Percentiles rank a stretch among this genome's conserved stretches.
phyloP scores from a whole-genome alignment of 1,140 invertebrate species.

The Pantala flavescens region DNA sequence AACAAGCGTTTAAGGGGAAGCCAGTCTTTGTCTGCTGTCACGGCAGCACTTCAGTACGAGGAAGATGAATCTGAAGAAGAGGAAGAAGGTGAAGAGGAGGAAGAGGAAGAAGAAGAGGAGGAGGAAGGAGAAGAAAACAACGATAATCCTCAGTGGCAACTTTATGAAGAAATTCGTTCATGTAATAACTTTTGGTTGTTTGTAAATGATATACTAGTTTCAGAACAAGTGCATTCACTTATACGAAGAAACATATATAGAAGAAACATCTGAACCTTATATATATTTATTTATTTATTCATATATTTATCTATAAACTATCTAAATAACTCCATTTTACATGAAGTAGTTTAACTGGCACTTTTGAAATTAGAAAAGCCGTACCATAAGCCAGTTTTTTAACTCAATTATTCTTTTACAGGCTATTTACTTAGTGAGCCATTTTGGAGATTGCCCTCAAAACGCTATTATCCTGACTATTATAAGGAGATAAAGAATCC shows the following conservation, averaged over 20 bases:
- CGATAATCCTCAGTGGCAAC: conserved; percentile 66
- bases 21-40: conserved; percentile 43
- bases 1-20: conserved; percentile 34
- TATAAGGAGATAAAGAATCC: conserved; percentile 95
- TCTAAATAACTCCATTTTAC: too few relatives aligned
- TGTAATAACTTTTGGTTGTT: conserved; percentile 52
- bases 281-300: too few relatives aligned
- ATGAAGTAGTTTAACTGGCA: too few relatives aligned
- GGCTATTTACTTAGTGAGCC: conserved; percentile 71
- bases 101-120: conserved; percentile 48
- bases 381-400: too few relatives aligned
- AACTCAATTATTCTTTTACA: conserved; percentile 24
- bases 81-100: conserved; percentile 51
- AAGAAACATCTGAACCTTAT: too few relatives aligned
- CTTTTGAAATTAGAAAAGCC: too few relatives aligned
- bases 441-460: conserved; percentile 86
- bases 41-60: conserved; percentile 47
- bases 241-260: too few relatives aligned
- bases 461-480: conserved; percentile 88
- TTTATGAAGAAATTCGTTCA: conserved; percentile 66
- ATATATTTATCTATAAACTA: too few relatives aligned
- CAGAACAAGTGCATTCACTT: too few relatives aligned
- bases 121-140: conserved; percentile 50
- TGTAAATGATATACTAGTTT: background rate
- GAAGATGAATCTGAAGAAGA: conserved; percentile 42